Percentiles rank a stretch among this genome's conserved stretches.
phyloP scores from a whole-genome alignment of 2,113 vertebrate genomes.

The Phalacrocorax pelagicus region DNA sequence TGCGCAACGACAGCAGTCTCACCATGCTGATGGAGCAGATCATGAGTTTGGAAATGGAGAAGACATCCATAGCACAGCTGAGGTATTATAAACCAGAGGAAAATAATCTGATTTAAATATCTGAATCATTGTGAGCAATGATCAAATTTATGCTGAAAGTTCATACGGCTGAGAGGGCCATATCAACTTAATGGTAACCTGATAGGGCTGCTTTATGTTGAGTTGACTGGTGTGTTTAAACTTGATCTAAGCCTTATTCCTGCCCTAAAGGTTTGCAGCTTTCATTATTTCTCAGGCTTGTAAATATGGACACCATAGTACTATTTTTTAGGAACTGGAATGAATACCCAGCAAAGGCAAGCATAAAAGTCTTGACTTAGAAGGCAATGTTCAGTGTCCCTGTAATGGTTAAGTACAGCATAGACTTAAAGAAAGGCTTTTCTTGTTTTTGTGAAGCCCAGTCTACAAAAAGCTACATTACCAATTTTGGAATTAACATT shows the following conservation, averaged over 20 bases:
- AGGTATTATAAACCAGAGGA: neutral
- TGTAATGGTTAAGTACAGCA: neutral
- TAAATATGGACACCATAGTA: neutral
- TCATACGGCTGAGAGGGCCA: neutral
- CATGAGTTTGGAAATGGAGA: slow-evolving; percentile 15
- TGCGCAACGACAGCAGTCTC: slow-evolving; percentile 32
- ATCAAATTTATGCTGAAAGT: slow-evolving; percentile 31
- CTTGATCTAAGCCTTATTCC: slow-evolving; percentile 9
- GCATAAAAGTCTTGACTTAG: neutral
- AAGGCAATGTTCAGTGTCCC: neutral
- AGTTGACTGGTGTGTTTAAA: neutral
- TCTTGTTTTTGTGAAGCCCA: neutral
- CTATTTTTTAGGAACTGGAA: neutral
- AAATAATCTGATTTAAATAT: slow-evolving; percentile 42
- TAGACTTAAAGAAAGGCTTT: neutral
- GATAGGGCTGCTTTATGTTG: neutral
- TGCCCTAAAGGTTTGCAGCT: neutral
- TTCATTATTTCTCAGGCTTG: slow-evolving; percentile 19
- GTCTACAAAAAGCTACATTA: neutral
- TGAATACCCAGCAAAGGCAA: neutral
- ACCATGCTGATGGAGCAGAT: slow-evolving; percentile 29
- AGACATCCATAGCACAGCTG: neutral
- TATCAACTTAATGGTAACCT: neutral
- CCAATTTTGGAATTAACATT: neutral
- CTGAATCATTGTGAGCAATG: neutral